Evolutionary conservation across 2,888 invertebrate species (phyloP), one percentile per base, ranked within the genome.

Genomic region (Temnothorax rugatulus): DNA sequence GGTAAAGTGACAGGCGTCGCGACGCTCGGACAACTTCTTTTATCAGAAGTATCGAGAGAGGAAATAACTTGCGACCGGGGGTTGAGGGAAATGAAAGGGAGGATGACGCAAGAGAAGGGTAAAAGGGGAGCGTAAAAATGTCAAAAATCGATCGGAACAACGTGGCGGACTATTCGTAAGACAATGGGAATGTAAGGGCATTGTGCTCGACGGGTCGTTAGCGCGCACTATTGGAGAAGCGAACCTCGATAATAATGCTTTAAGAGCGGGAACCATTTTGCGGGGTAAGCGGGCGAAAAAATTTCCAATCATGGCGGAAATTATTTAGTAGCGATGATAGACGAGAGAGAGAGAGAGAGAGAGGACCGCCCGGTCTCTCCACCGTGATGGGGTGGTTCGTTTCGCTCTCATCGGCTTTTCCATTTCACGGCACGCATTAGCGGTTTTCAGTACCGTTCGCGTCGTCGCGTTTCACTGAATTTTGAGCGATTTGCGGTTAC

Each of bases 1-100:
- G 68, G 68, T 86, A 84, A 84, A 88, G 54, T 63, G 69, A 63
- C 54, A 63, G 15, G 69, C 61, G 81, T 86, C 79, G 79, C 68
- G 73, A 82, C 54, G 25, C 47, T 47, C 13, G 61, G 47, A 69
- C 64, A 61, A 21, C 47, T 57, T 25, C 18, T 86, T 64, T 86
- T 68, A 84, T 47, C 47, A 21, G 4, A 71, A 82, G 69, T 84
- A 81, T 74, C 81, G 59, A 52, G 74, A 84, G 59, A 52, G 74
- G 83, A 82, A 83, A 71, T 64, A 86, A 82, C 68, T 74, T 38
- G 71, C 25, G 47, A 34, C 5, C 54, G n/a, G 38, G 15, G 64
- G 73, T 18, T 15, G 68, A 29, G 47, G n/a, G 41, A 79, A 79
- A 59, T 59, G n/a, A 54, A 29, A 7, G 29, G 29, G 15, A 7